These are phyloP conservation scores for Xanthia icteritia DNA, from an alignment of 2,888 invertebrate species.

Conservation along the genomic window DNA sequence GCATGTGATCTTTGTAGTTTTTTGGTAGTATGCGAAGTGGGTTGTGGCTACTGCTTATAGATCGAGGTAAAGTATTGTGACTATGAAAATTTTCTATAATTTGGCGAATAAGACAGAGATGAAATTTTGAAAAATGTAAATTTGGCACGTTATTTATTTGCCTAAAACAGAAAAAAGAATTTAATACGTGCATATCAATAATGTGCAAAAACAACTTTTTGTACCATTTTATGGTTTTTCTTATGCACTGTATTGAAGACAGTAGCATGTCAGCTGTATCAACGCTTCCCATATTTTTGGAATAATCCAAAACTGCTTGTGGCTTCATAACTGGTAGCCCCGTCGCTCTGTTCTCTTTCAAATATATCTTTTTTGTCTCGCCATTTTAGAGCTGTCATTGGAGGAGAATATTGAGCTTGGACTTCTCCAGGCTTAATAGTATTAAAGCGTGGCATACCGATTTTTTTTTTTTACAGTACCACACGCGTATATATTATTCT, in stretches of 20 bases:
- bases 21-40: conserved; percentile 41
- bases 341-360: conserved; percentile 47
- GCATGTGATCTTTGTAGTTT: conserved; percentile 43
- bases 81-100: conserved; percentile 47
- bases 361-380: conserved; percentile 55
- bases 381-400: conserved; percentile 59
- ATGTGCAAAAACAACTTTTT: conserved; percentile 54
- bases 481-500: conserved; percentile 55
- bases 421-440: conserved; percentile 46
- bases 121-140: conserved; percentile 45
- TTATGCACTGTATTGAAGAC: conserved; percentile 49
- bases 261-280: conserved; percentile 59
- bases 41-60: conserved; percentile 37
- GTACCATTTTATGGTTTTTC: conserved; percentile 52
- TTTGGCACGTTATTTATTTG: conserved; percentile 37
- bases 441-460: conserved; percentile 53
- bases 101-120: conserved; percentile 44
- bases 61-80: conserved; percentile 24
- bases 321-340: conserved; percentile 52
- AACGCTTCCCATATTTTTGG: conserved; percentile 54
- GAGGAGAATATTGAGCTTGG: conserved; percentile 37
- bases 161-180: conserved; percentile 39
- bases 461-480: conserved; percentile 55
- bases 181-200: conserved; percentile 46
- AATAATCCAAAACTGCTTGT: conserved; percentile 53